Evolutionary conservation across 2,797 vertebrate species (phyloP), one percentile per base, ranked within the genome.

Genomic region (Premnoplex brunnescens): DNA sequence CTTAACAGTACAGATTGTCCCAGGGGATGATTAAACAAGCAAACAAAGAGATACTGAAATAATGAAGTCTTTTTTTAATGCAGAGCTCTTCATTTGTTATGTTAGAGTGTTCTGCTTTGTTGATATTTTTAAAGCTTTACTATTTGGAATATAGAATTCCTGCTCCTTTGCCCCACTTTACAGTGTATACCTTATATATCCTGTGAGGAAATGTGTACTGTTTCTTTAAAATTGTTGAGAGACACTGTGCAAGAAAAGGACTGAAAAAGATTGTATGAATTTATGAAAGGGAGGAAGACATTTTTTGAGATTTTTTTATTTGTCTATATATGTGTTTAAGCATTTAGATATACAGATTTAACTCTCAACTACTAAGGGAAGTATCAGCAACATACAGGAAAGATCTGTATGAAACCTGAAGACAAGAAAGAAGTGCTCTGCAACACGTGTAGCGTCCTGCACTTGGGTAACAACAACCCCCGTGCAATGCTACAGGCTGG

Each of bases 41-140:
- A 97, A 97, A 96, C 91, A 85, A 95, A 97, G 94, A 97, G 94
- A 97, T 96, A 93, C 96, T 97, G 97, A 97, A 97, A 97, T 97
- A 97, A 96, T 87, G 95, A 96, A 94, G 89, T 93, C 88, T 95
- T 97, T 97, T 97, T 97, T 96, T 72, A 90, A 95, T 95, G 94
- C 75, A 69, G 86, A 74, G n/a, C 36, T 77, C 80, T 93, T 95
- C 46, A 95, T 96, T 85, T 95, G 96, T 89, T 93, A 69, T 96
- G 79, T 93, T 92, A 71, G 85, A 90, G 87, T 80, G 86, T 94
- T 96, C 91, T 69, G 41, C 46, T 95, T 95, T 96, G 89, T 93
- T 95, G 80, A 86, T 95, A 90, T 96, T 95, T 97, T 96, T 96
- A 96, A 98, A 97, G 89, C 94, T 95, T 94, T 96, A 94, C 85